These are phyloP conservation scores for Sebastes minor DNA, from an alignment of 2,797 vertebrate species.

Conservation along the genomic window DNA sequence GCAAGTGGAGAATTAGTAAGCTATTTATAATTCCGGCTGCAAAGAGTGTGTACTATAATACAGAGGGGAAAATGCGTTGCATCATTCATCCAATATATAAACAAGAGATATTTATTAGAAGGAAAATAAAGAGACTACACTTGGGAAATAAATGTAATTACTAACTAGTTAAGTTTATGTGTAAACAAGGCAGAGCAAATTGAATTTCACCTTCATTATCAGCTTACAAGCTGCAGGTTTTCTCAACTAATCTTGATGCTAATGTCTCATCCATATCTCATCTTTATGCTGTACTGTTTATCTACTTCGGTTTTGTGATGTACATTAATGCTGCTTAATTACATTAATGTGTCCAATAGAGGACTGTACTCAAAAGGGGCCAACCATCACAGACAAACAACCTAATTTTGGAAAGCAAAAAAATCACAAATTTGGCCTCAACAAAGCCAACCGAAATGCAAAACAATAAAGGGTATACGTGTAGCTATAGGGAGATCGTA, in stretches of 20 bases:
- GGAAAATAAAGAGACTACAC: neutral
- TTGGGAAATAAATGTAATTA: neutral
- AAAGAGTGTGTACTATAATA: neutral
- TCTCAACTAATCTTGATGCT: neutral
- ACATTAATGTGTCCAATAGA: neutral
- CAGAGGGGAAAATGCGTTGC: neutral
- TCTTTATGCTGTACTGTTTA: neutral
- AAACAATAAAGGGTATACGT: slow-evolving; percentile 22
- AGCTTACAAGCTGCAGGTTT: neutral
- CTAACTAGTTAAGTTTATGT: neutral
- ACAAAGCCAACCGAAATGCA: slow-evolving; percentile 29
- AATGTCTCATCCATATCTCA: neutral
- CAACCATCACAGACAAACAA: neutral
- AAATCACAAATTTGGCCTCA: neutral
- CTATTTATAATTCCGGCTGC: neutral
- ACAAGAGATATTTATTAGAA: neutral
- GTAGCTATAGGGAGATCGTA: neutral
- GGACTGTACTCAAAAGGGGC: neutral
- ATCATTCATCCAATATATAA: neutral
- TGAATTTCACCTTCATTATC: neutral
- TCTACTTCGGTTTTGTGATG: neutral
- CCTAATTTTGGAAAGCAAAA: neutral
- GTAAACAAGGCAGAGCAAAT: neutral
- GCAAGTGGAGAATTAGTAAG: neutral
- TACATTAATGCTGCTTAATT: neutral